Evolutionary conservation across 2,888 invertebrate genomes (phyloP), one percentile per base, ranked within the genome.

Genomic region (Coronaproctus castanopsis): DNA sequence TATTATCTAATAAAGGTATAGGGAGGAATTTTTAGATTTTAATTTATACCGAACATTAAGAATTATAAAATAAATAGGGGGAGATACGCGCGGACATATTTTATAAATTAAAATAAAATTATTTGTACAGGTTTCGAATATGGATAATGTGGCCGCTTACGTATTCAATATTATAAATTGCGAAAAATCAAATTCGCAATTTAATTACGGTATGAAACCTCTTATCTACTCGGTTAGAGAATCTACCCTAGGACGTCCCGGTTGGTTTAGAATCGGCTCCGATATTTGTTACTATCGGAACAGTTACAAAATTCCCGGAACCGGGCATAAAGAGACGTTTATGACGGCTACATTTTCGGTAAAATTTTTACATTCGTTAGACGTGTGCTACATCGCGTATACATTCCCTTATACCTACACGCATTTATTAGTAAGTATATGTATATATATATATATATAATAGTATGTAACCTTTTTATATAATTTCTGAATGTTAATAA

Each of bases 121-220:
- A n/a, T 20, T 56, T 5, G 2, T 57, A 8, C 51, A 64, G 64
- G 60, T 66, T 19, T 77, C 79, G 51, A 83, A 85, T 70, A 87
- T 87, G 82, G 72, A 77, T 59, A 78, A 81, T 58, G 77, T 77
- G 59, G 74, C 76, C 2, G 76, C 80, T 0, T 90, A 90, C 70
- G 78, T 81, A 52, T 89, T 90, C 73, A 89, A 89, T 70, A 85
- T 90, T 58, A 79, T 88, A 66, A 90, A 90, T 74, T 87, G 87
- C 72, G 84, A 88, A 69, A 90, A 89, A 71, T 79, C 81, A 50
- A 85, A 86, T 69, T 87, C 87, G 66, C 87, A 89, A 72, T 89
- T 87, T 71, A 87, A 87, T 70, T 84, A 82, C 69, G 89, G 88
- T 53, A 88, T 90, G 88, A 86, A 87, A 69, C 90, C 90, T 18